Evolutionary conservation across 2,888 invertebrate genomes (phyloP).

Genomic region (Lochmaea crataegi): DNA sequence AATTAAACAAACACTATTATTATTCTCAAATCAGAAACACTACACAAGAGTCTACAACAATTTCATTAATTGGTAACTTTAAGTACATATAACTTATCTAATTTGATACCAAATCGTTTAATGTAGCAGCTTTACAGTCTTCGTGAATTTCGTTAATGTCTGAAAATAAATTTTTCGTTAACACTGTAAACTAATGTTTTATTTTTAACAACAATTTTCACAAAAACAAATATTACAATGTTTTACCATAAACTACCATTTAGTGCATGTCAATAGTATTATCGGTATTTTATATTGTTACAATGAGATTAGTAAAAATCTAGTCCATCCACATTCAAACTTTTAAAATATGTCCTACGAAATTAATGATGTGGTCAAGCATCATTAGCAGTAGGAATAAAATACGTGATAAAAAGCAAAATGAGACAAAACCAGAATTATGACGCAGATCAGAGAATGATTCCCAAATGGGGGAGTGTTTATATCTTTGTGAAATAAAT

Average conservation of each 20-base stretch:
- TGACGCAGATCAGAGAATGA: no score
- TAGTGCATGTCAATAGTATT: not conserved
- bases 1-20: not conserved
- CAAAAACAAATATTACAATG: not conserved
- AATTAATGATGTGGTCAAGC: no score
- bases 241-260: not conserved
- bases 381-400: no score
- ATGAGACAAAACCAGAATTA: no score
- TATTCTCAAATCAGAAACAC: not conserved
- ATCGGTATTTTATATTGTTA: not conserved
- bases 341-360: no score
- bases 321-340: not conserved
- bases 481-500: no score
- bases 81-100: not conserved
- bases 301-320: not conserved
- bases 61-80: conserved; percentile 6
- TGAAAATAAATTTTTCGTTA: not conserved
- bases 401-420: no score
- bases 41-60: not conserved
- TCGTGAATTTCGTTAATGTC: not conserved
- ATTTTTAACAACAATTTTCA: not conserved
- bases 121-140: conserved; percentile 5
- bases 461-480: no score
- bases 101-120: conserved; percentile 1
- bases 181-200: not conserved